phyloP scores from a whole-genome alignment of 2,797 vertebrate species.

The Tauraco hartlaubi region DNA sequence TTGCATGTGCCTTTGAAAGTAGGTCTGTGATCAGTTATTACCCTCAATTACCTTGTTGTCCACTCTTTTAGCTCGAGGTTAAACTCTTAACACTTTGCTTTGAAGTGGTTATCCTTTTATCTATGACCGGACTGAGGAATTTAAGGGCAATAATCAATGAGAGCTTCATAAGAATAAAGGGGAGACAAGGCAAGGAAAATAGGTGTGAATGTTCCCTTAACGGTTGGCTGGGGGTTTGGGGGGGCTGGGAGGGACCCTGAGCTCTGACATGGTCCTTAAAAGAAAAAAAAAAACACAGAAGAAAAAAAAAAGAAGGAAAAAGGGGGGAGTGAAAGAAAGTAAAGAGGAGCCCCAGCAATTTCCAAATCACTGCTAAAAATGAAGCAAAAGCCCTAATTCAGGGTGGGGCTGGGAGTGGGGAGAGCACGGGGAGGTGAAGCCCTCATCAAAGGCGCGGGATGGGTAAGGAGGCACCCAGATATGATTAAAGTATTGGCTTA shows the following conservation, averaged over 20 bases:
- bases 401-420: conserved; percentile 51
- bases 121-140: conserved; percentile 95
- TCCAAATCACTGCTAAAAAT: conserved; percentile 72
- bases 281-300: neutral
- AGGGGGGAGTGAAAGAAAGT: conserved; percentile 1
- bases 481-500: conserved; percentile 85
- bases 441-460: conserved; percentile 83
- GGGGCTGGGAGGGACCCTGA: conserved; percentile 51
- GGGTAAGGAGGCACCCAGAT: conserved; percentile 82
- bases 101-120: conserved; percentile 99
- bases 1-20: conserved; percentile 85
- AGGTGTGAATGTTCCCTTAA: conserved; percentile 88
- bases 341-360: neutral
- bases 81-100: conserved; percentile 96
- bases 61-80: conserved; percentile 94
- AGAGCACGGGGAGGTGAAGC: conserved; percentile 74
- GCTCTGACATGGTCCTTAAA: conserved; percentile 60
- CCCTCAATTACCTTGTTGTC: conserved; percentile 97
- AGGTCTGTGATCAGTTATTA: conserved; percentile 93
- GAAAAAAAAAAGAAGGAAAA: neutral
- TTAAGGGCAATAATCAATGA: conserved; percentile 96
- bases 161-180: conserved; percentile 91
- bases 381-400: conserved; percentile 53
- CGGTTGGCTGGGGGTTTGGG: conserved; percentile 14
- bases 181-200: conserved; percentile 83